Conservation (phyloP, 2,113 vertebrate genomes). For the Leiothrix lutea region DNA sequence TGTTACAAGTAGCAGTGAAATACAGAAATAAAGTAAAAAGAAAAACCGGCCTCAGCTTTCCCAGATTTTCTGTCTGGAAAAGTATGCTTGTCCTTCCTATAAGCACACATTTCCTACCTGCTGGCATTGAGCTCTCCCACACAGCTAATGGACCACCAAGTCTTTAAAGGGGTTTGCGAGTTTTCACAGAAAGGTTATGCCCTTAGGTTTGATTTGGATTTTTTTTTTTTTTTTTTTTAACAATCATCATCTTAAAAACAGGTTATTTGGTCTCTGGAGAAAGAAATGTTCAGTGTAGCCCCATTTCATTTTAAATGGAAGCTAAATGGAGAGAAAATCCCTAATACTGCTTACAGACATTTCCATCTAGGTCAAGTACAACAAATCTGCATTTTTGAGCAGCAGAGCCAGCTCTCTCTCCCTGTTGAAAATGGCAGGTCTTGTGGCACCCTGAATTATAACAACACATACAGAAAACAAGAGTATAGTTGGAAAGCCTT, state of each 20-base stretch:
- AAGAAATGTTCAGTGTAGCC: neutral
- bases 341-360: neutral
- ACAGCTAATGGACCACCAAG: neutral
- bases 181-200: neutral
- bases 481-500: neutral
- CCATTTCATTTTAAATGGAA: slow-evolving; percentile 10
- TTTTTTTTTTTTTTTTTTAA: neutral
- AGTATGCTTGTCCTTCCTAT: neutral
- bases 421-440: neutral
- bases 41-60: neutral
- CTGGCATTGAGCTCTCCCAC: neutral
- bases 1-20: neutral
- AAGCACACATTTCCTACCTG: neutral
- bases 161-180: neutral
- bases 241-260: neutral
- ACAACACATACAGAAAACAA: neutral
- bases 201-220: neutral
- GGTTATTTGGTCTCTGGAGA: neutral
- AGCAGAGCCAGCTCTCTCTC: neutral
- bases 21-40: neutral
- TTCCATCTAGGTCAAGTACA: slow-evolving; percentile 44
- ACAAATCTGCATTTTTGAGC: slow-evolving; percentile 10
- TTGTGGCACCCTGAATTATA: neutral
- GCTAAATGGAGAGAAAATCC: slow-evolving; percentile 23
- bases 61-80: neutral